phyloP scores from a whole-genome alignment of 1,140 invertebrate genomes.

The Pseudomyrmex dendroicus region DNA sequence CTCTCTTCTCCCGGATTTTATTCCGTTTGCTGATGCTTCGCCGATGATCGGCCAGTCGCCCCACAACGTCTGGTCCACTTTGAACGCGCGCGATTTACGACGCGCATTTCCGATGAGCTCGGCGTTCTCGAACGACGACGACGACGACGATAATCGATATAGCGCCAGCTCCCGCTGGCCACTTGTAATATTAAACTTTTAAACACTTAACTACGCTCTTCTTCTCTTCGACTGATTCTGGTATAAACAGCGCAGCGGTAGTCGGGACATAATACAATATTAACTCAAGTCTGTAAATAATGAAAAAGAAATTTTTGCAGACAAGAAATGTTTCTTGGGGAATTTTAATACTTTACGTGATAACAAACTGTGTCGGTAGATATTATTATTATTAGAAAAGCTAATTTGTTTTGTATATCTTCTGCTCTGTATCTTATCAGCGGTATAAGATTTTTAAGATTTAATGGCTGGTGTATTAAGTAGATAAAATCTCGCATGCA shows the following conservation, averaged over 20 bases:
- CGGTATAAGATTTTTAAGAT: background rate
- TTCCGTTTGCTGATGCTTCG: conserved; percentile 16
- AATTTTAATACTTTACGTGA: no score
- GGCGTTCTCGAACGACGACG: background rate
- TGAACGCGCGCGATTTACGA: conserved; percentile 39
- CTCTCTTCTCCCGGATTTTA: conserved; percentile 47
- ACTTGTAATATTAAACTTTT: conserved; percentile 51
- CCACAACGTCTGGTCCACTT: conserved; percentile 46
- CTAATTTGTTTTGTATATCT: background rate
- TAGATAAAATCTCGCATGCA: conserved; percentile 11
- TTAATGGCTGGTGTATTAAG: background rate
- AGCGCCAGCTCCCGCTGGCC: conserved; percentile 1
- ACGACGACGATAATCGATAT: conserved; percentile 18
- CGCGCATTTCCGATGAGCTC: conserved; percentile 10
- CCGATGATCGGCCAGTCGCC: background rate
- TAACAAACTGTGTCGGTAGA: background rate
- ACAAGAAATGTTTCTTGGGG: no score
- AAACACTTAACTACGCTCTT: conserved; percentile 24
- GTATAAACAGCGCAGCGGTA: background rate
- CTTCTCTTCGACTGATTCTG: background rate
- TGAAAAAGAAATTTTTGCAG: background rate
- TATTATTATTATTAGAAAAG: background rate
- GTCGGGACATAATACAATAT: conserved; percentile 14
- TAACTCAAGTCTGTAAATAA: conserved; percentile 10
- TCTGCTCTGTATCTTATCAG: background rate